These are phyloP conservation scores for Stictocephala bisonia DNA, from an alignment of 2,888 invertebrate species.

Conservation along the genomic window DNA sequence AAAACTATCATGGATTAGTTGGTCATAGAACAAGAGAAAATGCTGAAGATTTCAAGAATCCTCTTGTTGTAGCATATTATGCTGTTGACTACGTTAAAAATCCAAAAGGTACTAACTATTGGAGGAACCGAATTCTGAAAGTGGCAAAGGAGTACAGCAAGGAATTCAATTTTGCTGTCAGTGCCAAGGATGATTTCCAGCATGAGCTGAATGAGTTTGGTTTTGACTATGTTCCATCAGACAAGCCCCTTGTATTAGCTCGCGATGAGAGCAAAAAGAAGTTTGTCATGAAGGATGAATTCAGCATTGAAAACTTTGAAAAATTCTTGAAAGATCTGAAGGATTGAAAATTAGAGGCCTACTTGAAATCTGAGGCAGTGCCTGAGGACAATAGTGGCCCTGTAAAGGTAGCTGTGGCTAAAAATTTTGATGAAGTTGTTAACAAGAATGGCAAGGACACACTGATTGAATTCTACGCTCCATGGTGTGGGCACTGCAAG, in stretches of 20 bases:
- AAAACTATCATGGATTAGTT: conserved; percentile 93
- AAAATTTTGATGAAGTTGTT: conserved; percentile 96
- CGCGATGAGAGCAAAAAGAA: conserved; percentile 88
- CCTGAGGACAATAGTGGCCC: conserved; percentile 87
- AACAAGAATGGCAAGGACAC: conserved; percentile 92
- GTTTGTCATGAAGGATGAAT: conserved; percentile 89
- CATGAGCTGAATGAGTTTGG: conserved; percentile 96
- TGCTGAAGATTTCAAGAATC: conserved; percentile 86
- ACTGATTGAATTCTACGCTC: conserved; percentile 98
- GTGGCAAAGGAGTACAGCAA: conserved; percentile 78
- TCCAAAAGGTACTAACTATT: conserved; percentile 97
- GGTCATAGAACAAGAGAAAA: conserved; percentile 91
- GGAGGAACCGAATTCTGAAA: conserved; percentile 96
- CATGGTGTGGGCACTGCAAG: conserved; percentile 99
- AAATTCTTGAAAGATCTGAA: conserved; percentile 86
- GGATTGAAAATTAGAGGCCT: conserved; percentile 86
- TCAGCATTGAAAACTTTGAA: conserved; percentile 88
- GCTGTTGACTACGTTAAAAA: conserved; percentile 97
- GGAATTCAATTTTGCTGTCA: conserved; percentile 86
- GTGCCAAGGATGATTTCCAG: conserved; percentile 93
- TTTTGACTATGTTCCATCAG: conserved; percentile 84
- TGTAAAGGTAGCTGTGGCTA: conserved; percentile 92
- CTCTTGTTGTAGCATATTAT: conserved; percentile 92
- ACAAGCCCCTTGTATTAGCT: conserved; percentile 90
- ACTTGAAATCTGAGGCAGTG: conserved; percentile 93